Evolutionary conservation across 2,113 vertebrate genomes (phyloP).

Genomic region (Apaloderma vittatum): DNA sequence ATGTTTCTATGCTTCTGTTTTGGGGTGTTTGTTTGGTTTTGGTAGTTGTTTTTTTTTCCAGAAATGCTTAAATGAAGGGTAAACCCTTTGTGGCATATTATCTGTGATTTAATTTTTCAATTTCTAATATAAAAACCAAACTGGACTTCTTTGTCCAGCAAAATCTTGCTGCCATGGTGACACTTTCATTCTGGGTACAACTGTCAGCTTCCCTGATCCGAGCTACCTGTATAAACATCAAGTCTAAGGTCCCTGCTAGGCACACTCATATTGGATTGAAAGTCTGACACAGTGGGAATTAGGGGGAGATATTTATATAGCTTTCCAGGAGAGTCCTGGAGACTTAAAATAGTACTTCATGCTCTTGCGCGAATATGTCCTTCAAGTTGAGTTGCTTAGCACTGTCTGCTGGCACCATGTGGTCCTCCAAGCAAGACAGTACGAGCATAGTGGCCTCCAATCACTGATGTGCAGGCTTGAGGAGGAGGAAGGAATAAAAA

Average conservation of each 20-base stretch:
- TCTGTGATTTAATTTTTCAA: background rate
- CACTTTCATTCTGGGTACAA: background rate
- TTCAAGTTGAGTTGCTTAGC: background rate
- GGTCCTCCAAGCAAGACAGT: background rate
- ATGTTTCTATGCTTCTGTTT: background rate
- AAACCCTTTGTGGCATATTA: background rate
- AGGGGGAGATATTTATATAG: background rate
- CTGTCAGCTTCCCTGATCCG: background rate
- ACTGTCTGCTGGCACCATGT: accelerated
- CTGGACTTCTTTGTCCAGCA: background rate
- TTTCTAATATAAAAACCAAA: background rate
- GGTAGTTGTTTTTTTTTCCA: background rate
- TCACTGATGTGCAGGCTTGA: background rate
- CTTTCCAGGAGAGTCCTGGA: background rate
- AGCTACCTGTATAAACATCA: background rate
- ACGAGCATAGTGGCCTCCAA: background rate
- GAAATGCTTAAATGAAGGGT: background rate
- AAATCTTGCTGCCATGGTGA: background rate
- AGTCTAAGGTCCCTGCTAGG: background rate
- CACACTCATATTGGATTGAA: background rate
- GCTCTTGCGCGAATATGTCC: background rate
- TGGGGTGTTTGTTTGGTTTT: too few relatives aligned
- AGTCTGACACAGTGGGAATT: background rate
- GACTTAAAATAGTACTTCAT: background rate
- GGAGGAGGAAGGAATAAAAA: background rate